Evolutionary conservation across 1,140 invertebrate genomes (phyloP).

Genomic region (Melitaea cinxia): DNA sequence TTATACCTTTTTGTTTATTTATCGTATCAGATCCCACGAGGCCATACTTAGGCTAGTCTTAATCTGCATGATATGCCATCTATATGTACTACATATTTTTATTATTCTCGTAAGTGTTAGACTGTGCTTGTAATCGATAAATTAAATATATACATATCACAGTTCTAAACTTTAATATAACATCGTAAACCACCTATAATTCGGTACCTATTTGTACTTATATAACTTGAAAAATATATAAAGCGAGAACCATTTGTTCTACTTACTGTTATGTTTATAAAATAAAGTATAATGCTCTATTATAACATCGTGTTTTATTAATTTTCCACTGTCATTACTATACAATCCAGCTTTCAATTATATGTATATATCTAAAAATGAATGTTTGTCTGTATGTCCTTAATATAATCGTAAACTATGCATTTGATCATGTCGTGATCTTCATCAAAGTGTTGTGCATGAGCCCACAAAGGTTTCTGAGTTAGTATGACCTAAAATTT

Average conservation of each 20-base stretch:
- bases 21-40: slow-evolving; percentile 23
- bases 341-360: no score
- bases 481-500: no score
- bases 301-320: slow-evolving; percentile 1
- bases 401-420: no score
- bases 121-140: neutral
- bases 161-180: neutral
- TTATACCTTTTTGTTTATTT: slow-evolving; percentile 26
- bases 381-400: no score
- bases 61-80: neutral
- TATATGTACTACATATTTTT: neutral
- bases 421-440: no score
- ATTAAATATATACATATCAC: neutral
- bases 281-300: slow-evolving; percentile 18
- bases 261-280: slow-evolving; percentile 5
- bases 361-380: no score
- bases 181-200: neutral
- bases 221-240: slow-evolving; percentile 5
- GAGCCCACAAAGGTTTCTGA: no score
- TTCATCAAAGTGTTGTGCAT: no score
- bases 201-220: neutral
- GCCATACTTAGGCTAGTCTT: slow-evolving; percentile 38
- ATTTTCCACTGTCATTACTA: no score
- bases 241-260: neutral
- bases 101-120: neutral